Evolutionary conservation across 23 tunicate species (phyloP), one percentile per base, ranked within the genome.

Genomic region (Clavelina lepadiformis): DNA sequence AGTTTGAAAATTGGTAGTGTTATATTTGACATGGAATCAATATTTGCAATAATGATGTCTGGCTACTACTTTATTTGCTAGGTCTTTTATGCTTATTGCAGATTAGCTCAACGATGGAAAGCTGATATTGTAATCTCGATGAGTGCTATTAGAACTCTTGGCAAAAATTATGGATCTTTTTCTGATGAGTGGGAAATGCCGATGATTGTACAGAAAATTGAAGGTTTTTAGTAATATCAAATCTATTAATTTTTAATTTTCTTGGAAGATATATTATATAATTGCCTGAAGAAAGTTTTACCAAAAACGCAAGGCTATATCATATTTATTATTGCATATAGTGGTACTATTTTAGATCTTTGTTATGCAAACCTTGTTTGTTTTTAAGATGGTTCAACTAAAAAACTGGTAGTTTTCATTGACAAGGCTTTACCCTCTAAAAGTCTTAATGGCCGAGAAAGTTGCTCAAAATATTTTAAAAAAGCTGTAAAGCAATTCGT

Each of bases 181-280:
- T 5, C 25, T 18, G 58, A 68, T 41, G 84, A 78, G 58, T 78
- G 76, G 84, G 84, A 78, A 78, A 57, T 78, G 60, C 84, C 84
- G 18, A 38, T 68, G 53, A 19, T 34, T 15, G 73, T 78, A 2
- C 29, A 45, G n/a, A n/a, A 38, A 58, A 22, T 70, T 5, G 50
- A 70, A 53, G 76, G 76, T 70, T 30, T n/a, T n/a, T n/a, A 20
- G 19, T 46, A 19, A n/a, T 46, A 19, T 20, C 0, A 46, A 46
- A 19, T n/a, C n/a, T 46, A n/a, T 46, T 19, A 46, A n/a, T 46
- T 0, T 19, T 46, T n/a, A n/a, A n/a, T n/a, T n/a, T n/a, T n/a
- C n/a, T n/a, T n/a, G n/a, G n/a, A n/a, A n/a, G n/a, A n/a, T n/a
- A n/a, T n/a, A n/a, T n/a, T n/a, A n/a, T n/a, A n/a, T n/a, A n/a